phyloP scores from a whole-genome alignment of 1,140 invertebrate species.

The Medauroidea extradentata region DNA sequence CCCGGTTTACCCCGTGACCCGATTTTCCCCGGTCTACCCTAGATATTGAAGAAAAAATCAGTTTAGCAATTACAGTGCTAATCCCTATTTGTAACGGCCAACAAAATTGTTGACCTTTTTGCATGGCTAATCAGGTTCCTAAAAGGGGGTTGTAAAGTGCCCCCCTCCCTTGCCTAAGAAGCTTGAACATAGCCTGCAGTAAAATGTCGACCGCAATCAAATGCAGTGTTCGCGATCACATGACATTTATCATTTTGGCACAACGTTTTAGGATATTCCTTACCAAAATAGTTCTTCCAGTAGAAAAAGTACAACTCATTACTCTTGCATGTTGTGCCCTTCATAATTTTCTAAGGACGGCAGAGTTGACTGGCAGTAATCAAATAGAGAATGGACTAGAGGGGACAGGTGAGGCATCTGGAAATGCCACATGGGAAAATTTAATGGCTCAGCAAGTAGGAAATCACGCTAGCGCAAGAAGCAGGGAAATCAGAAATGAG shows the following conservation, averaged over 20 bases:
- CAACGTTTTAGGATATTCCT: constrained; percentile 40
- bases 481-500: not conserved
- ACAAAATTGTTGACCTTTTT: too few relatives aligned
- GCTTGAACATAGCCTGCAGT: too few relatives aligned
- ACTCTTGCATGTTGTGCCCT: not conserved
- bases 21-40: too few relatives aligned
- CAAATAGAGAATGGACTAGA: not conserved
- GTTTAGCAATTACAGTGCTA: too few relatives aligned
- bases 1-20: too few relatives aligned
- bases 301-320: constrained; percentile 4
- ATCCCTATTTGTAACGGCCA: too few relatives aligned
- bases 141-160: too few relatives aligned
- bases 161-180: too few relatives aligned
- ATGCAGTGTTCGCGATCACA: too few relatives aligned
- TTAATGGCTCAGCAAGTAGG: not conserved
- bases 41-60: too few relatives aligned
- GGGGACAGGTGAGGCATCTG: not conserved
- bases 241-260: constrained; percentile 46
- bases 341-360: constrained; percentile 1
- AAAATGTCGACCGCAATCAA: too few relatives aligned
- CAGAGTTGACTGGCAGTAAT: not conserved
- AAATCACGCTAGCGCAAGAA: not conserved
- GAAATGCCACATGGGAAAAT: not conserved
- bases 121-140: too few relatives aligned
- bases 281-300: not conserved